phyloP scores from a whole-genome alignment of 2,888 invertebrate species.

The Metacarcinus magister region DNA sequence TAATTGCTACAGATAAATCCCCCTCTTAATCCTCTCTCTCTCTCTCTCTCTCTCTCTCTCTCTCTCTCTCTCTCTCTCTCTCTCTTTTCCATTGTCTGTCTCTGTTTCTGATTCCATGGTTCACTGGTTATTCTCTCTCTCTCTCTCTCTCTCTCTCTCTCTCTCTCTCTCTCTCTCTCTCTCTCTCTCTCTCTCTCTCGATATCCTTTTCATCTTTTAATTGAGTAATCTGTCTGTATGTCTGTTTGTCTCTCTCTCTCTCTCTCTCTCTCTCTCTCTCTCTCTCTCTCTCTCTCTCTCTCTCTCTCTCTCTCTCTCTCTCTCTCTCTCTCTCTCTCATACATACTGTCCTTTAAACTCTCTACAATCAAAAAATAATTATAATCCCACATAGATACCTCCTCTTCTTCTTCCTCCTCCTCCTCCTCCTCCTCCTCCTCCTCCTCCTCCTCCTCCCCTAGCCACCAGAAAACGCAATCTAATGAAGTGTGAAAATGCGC shows the following conservation, averaged over 20 bases:
- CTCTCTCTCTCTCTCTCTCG: constrained; percentile 17
- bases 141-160: too few species aligned
- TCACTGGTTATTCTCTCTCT: too few species aligned
- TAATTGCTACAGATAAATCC: background rate
- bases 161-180: background rate
- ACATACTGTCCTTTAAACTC: too few species aligned
- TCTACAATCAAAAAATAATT: background rate
- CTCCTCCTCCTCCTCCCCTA: background rate
- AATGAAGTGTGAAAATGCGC: background rate
- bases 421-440: constrained; percentile 6
- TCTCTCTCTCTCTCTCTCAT: too few species aligned
- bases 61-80: constrained; percentile 57
- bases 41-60: constrained; percentile 50
- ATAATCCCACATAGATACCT: background rate
- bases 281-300: too few species aligned
- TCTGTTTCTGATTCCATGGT: background rate
- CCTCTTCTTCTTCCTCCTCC: constrained; percentile 4
- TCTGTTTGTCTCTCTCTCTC: too few species aligned
- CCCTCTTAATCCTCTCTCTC: background rate
- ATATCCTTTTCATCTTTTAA: background rate
- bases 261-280: too few species aligned
- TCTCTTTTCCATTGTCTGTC: background rate
- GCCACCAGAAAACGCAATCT: background rate
- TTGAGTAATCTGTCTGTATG: constrained; percentile 11
- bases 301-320: too few species aligned